Evolutionary conservation across 2,888 invertebrate genomes (phyloP), one percentile per base, ranked within the genome.

Genomic region (Temnothorax unifasciatus): DNA sequence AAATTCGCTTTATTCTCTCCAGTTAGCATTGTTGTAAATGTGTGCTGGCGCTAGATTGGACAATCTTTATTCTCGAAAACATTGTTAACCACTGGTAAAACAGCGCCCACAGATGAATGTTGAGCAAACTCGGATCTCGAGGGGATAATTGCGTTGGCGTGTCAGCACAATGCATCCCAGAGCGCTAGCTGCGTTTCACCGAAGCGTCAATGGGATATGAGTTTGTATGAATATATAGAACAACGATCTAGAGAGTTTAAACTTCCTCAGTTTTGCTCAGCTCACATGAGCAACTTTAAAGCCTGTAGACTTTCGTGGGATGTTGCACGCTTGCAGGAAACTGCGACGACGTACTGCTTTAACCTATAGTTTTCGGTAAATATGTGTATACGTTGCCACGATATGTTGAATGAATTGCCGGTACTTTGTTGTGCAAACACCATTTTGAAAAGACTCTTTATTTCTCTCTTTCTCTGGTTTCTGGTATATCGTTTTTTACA

Each of bases 181-280:
- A 59, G 38, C 47, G 71, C 47, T 61, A 59, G 47, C 59, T 57
- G 57, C 57, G 25, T 82, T 82, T 77, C 47, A 15, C 79, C 25
- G 59, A 29, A 50, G 38, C 50, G 41, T 54, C 82, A 44, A 76
- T 66, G 66, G 50, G 29, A 50, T 29, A 15, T 41, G 52, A 61
- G 83, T 64, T 86, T 86, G 76, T 85, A 84, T 21, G 74, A 86
- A 88, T 86, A 91, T 87, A 83, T 87, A 87, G 89, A 85, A 86
- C 90, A 86, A 84, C 86, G 86, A 88, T 88, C 85, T 61, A 74
- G 11, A 47, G 59, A 38, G 59, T 85, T 76, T 34, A 74, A 50
- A 79, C 77, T 74, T 54, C 83, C 86, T 57, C 82, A 64, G 83
- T 85, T 86, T 86, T 41, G 41, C 41, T 29, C 29, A 29, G 21